phyloP scores from a whole-genome alignment of 2,113 vertebrate species.

The Calcarius ornatus region DNA sequence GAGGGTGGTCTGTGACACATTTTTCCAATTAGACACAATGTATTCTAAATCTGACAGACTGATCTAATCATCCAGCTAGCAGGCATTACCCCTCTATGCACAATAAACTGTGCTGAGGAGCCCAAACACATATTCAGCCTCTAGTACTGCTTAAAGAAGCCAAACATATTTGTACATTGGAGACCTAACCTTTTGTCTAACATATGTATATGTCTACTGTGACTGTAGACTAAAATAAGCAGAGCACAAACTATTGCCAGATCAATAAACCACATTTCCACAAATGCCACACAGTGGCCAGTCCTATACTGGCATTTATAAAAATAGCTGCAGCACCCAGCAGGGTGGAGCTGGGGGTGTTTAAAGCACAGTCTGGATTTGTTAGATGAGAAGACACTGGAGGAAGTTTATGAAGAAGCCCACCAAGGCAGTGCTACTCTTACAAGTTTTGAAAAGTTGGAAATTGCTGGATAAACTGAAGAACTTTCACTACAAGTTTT shows the following conservation, averaged over 20 bases:
- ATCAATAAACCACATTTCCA: not conserved
- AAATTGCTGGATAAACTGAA: not conserved
- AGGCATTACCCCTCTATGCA: not conserved
- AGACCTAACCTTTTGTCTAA: not conserved
- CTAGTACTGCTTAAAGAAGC: not conserved
- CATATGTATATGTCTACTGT: not conserved
- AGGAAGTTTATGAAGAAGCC: not conserved
- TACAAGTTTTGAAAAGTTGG: not conserved
- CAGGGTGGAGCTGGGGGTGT: not conserved
- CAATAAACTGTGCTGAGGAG: not conserved
- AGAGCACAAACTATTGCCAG: not conserved
- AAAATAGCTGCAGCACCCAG: not conserved
- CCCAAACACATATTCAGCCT: not conserved
- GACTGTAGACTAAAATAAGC: not conserved
- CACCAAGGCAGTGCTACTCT: not conserved
- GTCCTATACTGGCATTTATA: not conserved
- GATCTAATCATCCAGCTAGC: not conserved
- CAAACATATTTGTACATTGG: fast-evolving
- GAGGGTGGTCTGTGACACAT: not conserved
- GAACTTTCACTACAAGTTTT: not conserved
- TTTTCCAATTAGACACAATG: not conserved
- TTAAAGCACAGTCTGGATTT: not conserved
- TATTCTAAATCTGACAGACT: not conserved
- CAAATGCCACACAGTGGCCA: not conserved
- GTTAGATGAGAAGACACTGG: not conserved